Conservation (phyloP, 2,113 vertebrate genomes). For the Tautogolabrus adspersus region DNA sequence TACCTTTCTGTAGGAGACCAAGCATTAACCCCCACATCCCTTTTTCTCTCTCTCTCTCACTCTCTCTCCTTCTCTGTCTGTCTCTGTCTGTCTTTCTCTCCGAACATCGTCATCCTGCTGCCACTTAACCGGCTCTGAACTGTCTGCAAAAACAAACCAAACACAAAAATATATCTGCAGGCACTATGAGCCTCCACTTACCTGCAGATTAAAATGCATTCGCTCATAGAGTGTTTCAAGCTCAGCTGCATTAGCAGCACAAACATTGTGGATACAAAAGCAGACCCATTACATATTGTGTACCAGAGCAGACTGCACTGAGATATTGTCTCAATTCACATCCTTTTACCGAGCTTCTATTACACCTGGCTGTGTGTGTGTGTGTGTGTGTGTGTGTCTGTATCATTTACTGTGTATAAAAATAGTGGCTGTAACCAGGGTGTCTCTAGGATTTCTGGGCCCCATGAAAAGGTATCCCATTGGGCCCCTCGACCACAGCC, state of each 20-base stretch:
- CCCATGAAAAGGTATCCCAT: no score
- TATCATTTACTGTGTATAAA: no score
- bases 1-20: slow-evolving; percentile 47
- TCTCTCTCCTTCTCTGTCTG: neutral
- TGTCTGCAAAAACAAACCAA: slow-evolving; percentile 30
- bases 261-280: neutral
- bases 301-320: neutral
- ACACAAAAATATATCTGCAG: slow-evolving; percentile 15
- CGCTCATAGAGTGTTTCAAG: neutral
- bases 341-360: no score
- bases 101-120: neutral
- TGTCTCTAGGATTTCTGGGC: no score
- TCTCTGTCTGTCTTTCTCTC: neutral
- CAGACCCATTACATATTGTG: neutral
- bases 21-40: neutral
- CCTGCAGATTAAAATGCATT: neutral
- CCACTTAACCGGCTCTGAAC: slow-evolving; percentile 12
- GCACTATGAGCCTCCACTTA: neutral
- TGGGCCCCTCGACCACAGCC: no score
- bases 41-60: neutral
- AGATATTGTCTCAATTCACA: neutral
- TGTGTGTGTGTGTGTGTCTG: no score
- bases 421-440: no score
- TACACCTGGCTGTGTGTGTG: no score
- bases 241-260: neutral